Percentiles rank a stretch among this genome's conserved stretches.
phyloP scores from a whole-genome alignment of 1,140 invertebrate species.

The Oedothorax gibbosus region DNA sequence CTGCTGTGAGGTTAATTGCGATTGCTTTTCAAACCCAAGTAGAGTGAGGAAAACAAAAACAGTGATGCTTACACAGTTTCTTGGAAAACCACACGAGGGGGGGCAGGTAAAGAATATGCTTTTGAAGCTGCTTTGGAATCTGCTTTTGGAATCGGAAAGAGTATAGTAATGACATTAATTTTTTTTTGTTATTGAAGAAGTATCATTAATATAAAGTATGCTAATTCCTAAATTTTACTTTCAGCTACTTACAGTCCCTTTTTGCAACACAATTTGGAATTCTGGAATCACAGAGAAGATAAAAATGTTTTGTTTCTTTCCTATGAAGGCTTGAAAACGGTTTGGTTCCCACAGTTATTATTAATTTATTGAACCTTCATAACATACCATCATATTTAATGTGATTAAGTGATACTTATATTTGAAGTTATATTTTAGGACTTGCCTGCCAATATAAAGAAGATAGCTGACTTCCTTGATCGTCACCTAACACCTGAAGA shows the following conservation, averaged over 20 bases:
- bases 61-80: too few relatives aligned
- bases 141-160: too few relatives aligned
- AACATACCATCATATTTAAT: neutral
- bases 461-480: conserved; percentile 35
- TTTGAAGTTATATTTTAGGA: neutral
- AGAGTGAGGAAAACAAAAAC: too few relatives aligned
- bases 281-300: conserved; percentile 45
- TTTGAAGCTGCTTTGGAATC: too few relatives aligned
- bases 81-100: too few relatives aligned
- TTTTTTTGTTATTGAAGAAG: too few relatives aligned
- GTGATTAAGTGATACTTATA: neutral
- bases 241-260: conserved; percentile 54
- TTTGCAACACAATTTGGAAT: conserved; percentile 48
- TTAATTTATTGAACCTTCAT: neutral
- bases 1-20: too few relatives aligned
- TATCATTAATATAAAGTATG: neutral
- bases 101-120: too few relatives aligned
- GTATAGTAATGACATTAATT: too few relatives aligned
- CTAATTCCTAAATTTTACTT: conserved; percentile 10
- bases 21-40: too few relatives aligned
- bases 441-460: conserved; percentile 1
- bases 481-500: conserved; percentile 21
- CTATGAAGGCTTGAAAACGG: conserved; percentile 50
- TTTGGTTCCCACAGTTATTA: neutral
- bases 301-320: conserved; percentile 47